Base-by-base conservation (phyloP, 2,888 invertebrate genomes). In the Pachliopta kotzebuea region DNA sequence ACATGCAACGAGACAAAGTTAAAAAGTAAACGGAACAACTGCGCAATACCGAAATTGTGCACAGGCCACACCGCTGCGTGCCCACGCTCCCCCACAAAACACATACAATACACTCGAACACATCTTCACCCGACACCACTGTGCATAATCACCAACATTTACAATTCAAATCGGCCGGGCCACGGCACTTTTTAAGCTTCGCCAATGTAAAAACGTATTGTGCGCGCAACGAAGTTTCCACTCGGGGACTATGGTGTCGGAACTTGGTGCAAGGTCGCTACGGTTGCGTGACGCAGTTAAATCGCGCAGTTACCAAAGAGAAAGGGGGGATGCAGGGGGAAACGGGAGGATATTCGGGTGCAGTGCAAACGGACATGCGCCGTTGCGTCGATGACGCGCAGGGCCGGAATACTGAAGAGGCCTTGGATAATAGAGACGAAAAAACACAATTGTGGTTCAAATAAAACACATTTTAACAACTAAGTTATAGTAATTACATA, bases 351-450 rank as follows among this genome's bases (percentile, higher is more conserved):
- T 54, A 63, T 60, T 54, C 55, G 49, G 62, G 50, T 62, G 62
- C 62, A 66, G 52, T 85, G 85, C 83, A 86, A 85, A 85, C 85
- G 86, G 80, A 82, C 88, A 88, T 87, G 88, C 87, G 88, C 85
- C 74, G 86, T 84, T 83, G 84, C 80, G 80, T 77, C 81, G 83
- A 85, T 88, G 88, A 88, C 89, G 89, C 90, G 88, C 86, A 85
- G 85, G 42, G 42, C 54, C 54, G 17, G 14, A 60, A 26, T 37
- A 23, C 42, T 24, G 29, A n/a, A 24, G 50, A 11, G 21, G 21
- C 9, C 50, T 11, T 11, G 54, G 21, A 58, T 49, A n/a, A 45
- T n/a, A 1, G 45, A n/a, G n/a, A 45, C n/a, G 2, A 45, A n/a
- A 18, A 45, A 45, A 45, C 45, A 45, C 8, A n/a, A 18, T 4